These are phyloP conservation scores for Hypotaenidia okinawae DNA, from an alignment of 2,797 vertebrate genomes.

Conservation along the genomic window DNA sequence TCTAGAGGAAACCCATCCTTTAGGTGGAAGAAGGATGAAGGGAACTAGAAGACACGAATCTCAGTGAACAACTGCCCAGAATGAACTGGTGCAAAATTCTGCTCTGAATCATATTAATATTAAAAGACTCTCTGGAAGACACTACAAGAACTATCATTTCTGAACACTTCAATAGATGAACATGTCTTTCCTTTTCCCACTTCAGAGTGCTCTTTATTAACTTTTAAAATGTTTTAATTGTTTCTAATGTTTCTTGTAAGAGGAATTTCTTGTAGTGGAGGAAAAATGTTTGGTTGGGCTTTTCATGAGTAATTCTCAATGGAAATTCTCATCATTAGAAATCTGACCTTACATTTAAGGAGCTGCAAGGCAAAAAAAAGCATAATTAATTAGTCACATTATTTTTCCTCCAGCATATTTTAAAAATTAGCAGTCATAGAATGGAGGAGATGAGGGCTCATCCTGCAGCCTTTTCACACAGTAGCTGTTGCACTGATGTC, in stretches of 20 bases:
- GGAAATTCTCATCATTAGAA: conserved; percentile 43
- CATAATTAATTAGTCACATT: conserved; percentile 42
- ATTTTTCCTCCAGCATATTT: conserved; percentile 40
- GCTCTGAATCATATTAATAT: conserved; percentile 1
- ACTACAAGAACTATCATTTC: background rate
- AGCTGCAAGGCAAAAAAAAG: background rate
- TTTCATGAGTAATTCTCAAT: conserved; percentile 47
- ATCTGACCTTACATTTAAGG: conserved; percentile 29
- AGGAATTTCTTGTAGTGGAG: background rate
- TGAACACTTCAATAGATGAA: background rate
- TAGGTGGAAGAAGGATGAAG: background rate
- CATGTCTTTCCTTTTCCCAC: background rate
- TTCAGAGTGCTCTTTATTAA: conserved; percentile 29
- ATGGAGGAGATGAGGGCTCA: background rate
- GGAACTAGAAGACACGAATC: background rate
- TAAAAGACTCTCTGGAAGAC: conserved; percentile 14
- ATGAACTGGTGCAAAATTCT: background rate
- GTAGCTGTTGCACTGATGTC: background rate
- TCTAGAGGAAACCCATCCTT: background rate
- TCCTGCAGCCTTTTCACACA: background rate
- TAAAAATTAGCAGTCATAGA: background rate
- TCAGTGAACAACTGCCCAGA: background rate
- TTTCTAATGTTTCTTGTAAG: conserved; percentile 25
- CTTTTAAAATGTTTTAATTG: conserved; percentile 31
- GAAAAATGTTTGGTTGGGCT: background rate